Percentiles rank a stretch among this genome's conserved stretches.
phyloP scores from a whole-genome alignment of 1,140 invertebrate species.

The Uloborus diversus region DNA sequence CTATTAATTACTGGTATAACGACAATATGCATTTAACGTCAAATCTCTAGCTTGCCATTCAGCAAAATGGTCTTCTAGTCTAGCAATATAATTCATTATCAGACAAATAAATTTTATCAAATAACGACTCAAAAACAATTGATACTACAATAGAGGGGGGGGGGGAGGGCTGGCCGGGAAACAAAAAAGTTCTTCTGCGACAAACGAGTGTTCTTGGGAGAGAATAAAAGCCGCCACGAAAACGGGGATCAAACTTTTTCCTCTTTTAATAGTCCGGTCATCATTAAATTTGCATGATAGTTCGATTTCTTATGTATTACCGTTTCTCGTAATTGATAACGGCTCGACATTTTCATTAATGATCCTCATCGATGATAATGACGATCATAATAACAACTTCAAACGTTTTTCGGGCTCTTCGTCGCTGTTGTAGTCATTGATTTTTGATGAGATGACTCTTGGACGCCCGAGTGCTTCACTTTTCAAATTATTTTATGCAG shows the following conservation, averaged over 20 bases:
- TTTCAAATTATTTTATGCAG: constrained; percentile 33
- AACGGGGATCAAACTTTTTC: not conserved
- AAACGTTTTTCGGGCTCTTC: not conserved
- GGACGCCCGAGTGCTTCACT: not conserved
- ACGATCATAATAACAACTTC: constrained; percentile 17
- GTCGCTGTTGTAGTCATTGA: constrained; percentile 11
- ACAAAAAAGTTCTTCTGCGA: not conserved
- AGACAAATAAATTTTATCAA: too few species aligned
- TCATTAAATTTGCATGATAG: constrained; percentile 38
- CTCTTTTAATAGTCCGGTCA: constrained; percentile 1
- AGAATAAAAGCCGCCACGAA: not conserved
- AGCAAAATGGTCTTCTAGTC: too few species aligned
- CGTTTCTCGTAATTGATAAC: constrained; percentile 36
- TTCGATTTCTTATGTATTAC: constrained; percentile 38
- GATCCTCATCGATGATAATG: constrained; percentile 44
- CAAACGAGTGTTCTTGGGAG: not conserved
- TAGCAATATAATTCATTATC: too few species aligned
- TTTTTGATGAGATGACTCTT: constrained; percentile 29
- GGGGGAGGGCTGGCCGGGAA: too few species aligned
- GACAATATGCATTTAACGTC: too few species aligned
- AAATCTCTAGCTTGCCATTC: too few species aligned
- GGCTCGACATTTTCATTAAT: constrained; percentile 45
- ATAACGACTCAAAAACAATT: too few species aligned
- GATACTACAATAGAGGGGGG: too few species aligned
- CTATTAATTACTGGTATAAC: too few species aligned